phyloP scores from a whole-genome alignment of 2,113 vertebrate species.

The Scartelaos histophorus region DNA sequence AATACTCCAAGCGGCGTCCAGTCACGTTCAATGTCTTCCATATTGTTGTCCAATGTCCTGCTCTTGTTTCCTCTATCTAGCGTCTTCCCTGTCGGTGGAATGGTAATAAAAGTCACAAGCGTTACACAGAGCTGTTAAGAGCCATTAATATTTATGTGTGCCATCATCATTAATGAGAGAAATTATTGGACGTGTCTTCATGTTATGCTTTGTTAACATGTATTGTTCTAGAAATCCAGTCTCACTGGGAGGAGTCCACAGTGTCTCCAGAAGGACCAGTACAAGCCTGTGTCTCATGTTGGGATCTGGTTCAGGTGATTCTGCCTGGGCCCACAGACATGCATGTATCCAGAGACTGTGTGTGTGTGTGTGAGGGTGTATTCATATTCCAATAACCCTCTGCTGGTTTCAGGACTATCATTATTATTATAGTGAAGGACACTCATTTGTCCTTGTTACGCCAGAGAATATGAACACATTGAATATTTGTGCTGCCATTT shows the following conservation, averaged over 20 bases:
- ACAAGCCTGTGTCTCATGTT: neutral
- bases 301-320: neutral
- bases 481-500: conserved; percentile 4
- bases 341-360: neutral
- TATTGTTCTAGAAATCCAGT: neutral
- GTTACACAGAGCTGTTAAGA: conserved; percentile 34
- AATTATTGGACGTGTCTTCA: conserved; percentile 21
- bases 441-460: conserved; percentile 4
- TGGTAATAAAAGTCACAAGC: conserved; percentile 32
- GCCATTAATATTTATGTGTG: conserved; percentile 46
- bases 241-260: neutral
- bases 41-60: conserved; percentile 1
- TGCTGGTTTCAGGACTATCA: conserved; percentile 1
- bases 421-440: conserved; percentile 10
- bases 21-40: neutral
- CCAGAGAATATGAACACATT: conserved; percentile 8
- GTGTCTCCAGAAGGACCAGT: neutral
- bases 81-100: conserved; percentile 15
- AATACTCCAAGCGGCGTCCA: neutral
- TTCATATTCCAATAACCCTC: conserved; percentile 11
- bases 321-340: neutral
- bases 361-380: neutral
- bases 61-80: neutral
- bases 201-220: conserved; percentile 52
- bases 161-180: conserved; percentile 10